These are phyloP conservation scores for Toxostoma redivivum DNA, from an alignment of 2,113 vertebrate species.

Conservation along the genomic window DNA sequence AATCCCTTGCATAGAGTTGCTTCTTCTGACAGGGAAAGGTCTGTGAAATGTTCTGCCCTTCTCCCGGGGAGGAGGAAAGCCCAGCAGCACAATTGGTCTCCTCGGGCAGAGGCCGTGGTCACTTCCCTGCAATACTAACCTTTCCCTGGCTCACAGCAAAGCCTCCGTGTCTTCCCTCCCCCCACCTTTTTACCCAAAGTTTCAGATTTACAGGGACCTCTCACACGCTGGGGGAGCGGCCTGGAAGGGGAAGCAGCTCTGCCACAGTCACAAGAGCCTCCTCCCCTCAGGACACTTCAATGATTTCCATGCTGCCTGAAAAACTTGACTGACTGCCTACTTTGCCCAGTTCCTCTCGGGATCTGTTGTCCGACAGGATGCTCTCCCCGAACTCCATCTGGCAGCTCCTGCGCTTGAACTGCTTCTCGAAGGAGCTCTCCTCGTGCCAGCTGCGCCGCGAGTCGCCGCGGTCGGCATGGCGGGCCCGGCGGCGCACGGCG, in stretches of 20 bases:
- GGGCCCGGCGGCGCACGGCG: constrained; percentile 80
- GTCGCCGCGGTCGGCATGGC: constrained; percentile 77
- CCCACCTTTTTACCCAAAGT: neutral
- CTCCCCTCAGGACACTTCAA: constrained; percentile 88
- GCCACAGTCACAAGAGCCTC: neutral
- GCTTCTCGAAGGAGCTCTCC: constrained; percentile 96
- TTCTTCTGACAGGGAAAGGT: neutral
- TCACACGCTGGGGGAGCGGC: neutral
- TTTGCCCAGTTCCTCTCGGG: constrained; percentile 85
- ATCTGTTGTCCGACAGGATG: constrained; percentile 77
- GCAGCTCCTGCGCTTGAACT: constrained; percentile 92
- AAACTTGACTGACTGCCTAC: constrained; percentile 88
- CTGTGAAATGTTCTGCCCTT: constrained; percentile 6
- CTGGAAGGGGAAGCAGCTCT: neutral
- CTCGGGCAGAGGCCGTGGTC: neutral
- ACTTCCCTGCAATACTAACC: neutral
- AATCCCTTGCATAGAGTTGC: neutral
- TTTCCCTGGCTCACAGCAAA: constrained; percentile 25
- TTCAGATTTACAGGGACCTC: constrained; percentile 75
- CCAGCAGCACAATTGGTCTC: neutral
- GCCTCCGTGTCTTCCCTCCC: neutral
- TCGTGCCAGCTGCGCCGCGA: constrained; percentile 94
- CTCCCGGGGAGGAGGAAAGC: neutral
- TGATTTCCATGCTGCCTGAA: constrained; percentile 95
- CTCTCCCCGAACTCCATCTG: constrained; percentile 95